Conservation (phyloP, 23 tunicate species). For the Ascidia mentula region DNA sequence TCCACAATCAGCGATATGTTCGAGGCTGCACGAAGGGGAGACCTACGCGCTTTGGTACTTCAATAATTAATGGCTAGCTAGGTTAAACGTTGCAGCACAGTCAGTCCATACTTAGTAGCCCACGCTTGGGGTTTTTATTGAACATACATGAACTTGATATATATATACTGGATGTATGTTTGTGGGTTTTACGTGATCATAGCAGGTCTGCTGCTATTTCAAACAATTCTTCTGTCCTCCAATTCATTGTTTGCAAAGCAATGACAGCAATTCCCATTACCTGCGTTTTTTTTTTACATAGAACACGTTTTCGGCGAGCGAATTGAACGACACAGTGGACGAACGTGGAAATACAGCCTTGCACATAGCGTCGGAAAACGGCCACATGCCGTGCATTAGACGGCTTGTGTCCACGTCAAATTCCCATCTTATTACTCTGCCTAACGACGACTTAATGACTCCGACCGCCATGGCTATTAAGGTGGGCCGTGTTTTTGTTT, state of each 20-base stretch:
- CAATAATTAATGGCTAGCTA: not conserved
- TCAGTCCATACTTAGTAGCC: too few species aligned
- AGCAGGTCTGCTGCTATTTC: too few species aligned
- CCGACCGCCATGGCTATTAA: constrained; percentile 74
- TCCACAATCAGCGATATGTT: constrained; percentile 72
- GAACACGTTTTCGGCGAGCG: constrained; percentile 62
- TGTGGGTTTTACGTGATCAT: too few species aligned
- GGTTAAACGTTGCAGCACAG: too few species aligned
- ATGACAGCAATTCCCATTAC: too few species aligned
- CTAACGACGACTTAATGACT: constrained; percentile 85
- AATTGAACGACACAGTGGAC: constrained; percentile 75
- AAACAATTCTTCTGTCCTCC: too few species aligned
- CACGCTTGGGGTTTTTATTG: too few species aligned
- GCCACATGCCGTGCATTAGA: constrained; percentile 56
- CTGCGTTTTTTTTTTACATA: constrained; percentile 14
- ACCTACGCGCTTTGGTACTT: constrained; percentile 49
- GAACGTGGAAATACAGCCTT: constrained; percentile 81
- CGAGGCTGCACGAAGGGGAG: constrained; percentile 62
- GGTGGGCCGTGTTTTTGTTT: too few species aligned
- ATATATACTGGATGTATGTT: too few species aligned
- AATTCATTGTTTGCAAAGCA: too few species aligned
- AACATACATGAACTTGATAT: too few species aligned
- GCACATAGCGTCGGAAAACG: constrained; percentile 78
- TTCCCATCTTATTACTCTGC: constrained; percentile 66
- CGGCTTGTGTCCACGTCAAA: constrained; percentile 31